Evolutionary conservation across 2,113 vertebrate species (phyloP), one percentile per base, ranked within the genome.

Genomic region (Corydoras sp.): DNA sequence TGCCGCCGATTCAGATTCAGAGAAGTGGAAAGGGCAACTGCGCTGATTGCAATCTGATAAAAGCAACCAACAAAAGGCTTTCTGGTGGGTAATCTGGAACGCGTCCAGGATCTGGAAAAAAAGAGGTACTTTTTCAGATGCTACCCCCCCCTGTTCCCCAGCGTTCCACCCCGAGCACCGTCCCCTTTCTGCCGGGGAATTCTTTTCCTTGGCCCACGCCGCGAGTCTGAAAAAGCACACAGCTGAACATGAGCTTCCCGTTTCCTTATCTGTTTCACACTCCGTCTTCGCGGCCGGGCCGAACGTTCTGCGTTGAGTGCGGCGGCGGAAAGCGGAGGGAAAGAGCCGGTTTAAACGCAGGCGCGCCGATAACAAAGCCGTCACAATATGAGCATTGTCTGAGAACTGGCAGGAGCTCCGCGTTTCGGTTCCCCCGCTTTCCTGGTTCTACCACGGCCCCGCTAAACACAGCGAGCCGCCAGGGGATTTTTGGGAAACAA

Each of bases 141-240:
- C 65, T 83, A 24, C 18, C 18, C 18, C 18, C 18, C 66, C 73
- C 73, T 75, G 82, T 75, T 84, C 80, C 81, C 77, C 82, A 74
- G 71, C 66, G 60, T 65, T 79, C 68, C 74, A 80, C 80, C 77
- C 79, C 78, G 71, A 72, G 77, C 77, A 80, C 82, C 81, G 84
- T 81, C 77, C 69, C 78, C 75, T 82, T 82, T 74, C 70, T 61
- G 35, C 76, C 76, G 79, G 73, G 82, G 84, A 83, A 82, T 76
- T 58, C 79, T 87, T 88, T 86, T 83, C 82, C 82, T 87, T 87
- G 85, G 81, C 85, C 84, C 84, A 85, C 72, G 66, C 62, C 55
- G 69, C 69, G 75, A 70, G 73, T 73, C 58, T 77, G 62, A 84
- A 72, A 76, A 78, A 79, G 74, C 72, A 75, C 48, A 59, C 61